These are phyloP conservation scores for Ennomos quercinarius DNA, from an alignment of 2,888 invertebrate species.

Conservation along the genomic window DNA sequence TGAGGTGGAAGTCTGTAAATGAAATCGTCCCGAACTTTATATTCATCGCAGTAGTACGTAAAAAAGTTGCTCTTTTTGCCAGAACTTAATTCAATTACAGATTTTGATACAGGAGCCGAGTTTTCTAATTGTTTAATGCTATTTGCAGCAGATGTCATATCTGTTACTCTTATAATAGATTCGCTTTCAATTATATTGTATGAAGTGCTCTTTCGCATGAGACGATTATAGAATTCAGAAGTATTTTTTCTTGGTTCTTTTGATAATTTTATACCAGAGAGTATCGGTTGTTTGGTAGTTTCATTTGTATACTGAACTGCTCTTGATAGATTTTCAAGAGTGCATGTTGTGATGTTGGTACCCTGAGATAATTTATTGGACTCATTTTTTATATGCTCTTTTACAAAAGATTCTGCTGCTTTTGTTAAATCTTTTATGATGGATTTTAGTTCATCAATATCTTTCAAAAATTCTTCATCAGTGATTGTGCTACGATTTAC, in stretches of 20 bases:
- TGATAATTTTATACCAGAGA: slow-evolving; percentile 56
- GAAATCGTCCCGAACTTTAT: slow-evolving; percentile 11
- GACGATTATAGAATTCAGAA: slow-evolving; percentile 47
- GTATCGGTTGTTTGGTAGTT: slow-evolving; percentile 40
- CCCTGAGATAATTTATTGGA: slow-evolving; percentile 24
- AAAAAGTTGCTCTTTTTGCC: slow-evolving; percentile 50
- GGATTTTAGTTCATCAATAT: slow-evolving; percentile 61
- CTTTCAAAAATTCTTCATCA: slow-evolving; percentile 55
- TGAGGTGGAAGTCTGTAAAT: not conserved
- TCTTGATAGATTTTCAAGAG: slow-evolving; percentile 47
- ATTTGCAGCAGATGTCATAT: slow-evolving; percentile 65
- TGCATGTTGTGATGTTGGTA: slow-evolving; percentile 31
- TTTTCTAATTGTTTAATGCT: slow-evolving; percentile 40
- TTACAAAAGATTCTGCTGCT: slow-evolving; percentile 59
- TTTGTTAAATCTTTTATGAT: slow-evolving; percentile 60
- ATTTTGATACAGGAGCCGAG: slow-evolving; percentile 54
- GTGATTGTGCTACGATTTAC: slow-evolving; percentile 42
- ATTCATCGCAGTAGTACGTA: slow-evolving; percentile 56
- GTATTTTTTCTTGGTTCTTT: slow-evolving; percentile 55
- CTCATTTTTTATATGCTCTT: slow-evolving; percentile 48
- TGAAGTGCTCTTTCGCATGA: slow-evolving; percentile 65
- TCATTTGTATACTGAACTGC: slow-evolving; percentile 58
- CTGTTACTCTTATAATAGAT: slow-evolving; percentile 69
- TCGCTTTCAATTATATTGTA: slow-evolving; percentile 74
- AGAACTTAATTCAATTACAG: slow-evolving; percentile 52